Conservation (phyloP, 2,113 vertebrate species). For the Caloenas nicobarica region DNA sequence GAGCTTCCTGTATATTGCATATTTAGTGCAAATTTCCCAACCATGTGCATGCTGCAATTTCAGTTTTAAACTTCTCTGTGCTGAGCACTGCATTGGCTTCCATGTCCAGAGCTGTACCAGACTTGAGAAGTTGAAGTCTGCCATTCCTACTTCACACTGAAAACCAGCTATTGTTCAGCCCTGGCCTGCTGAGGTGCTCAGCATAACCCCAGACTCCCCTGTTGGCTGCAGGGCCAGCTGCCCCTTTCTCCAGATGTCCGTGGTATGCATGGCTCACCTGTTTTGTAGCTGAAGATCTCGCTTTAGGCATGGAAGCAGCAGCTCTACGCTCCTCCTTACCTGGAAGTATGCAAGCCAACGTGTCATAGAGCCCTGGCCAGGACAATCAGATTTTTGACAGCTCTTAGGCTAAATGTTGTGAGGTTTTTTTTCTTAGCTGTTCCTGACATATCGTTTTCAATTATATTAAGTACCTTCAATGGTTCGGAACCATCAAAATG, state of each 20-base stretch:
- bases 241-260: not conserved
- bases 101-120: not conserved
- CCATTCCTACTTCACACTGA: not conserved
- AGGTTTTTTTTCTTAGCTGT: too few species aligned
- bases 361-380: not conserved
- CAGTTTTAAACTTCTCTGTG: not conserved
- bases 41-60: accelerated
- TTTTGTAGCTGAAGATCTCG: not conserved
- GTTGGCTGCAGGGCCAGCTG: not conserved
- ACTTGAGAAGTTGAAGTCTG: not conserved
- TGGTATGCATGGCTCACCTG: not conserved
- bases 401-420: not conserved
- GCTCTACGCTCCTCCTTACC: not conserved
- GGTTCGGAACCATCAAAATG: not conserved
- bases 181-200: not conserved
- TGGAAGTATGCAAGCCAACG: not conserved
- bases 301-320: not conserved
- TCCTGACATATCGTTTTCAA: not conserved
- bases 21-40: not conserved
- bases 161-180: not conserved
- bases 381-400: not conserved
- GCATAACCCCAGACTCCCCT: not conserved
- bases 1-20: not conserved
- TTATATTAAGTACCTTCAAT: not conserved
- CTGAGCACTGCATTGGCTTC: accelerated